phyloP scores from a whole-genome alignment of 1,140 invertebrate species.

The Littorina saxatilis region DNA sequence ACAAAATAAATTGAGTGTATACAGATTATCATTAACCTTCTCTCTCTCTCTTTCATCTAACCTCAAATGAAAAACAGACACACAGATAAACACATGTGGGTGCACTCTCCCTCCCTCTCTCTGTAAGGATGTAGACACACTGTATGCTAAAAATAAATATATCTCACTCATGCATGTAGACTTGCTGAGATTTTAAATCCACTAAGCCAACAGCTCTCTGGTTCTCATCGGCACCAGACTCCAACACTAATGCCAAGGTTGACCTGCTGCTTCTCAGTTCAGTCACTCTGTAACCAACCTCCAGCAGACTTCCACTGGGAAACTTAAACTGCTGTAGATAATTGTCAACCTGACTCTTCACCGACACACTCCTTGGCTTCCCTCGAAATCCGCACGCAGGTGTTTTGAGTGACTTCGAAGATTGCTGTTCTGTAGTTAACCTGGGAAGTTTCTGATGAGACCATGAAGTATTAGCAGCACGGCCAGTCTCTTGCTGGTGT shows the following conservation, averaged over 20 bases:
- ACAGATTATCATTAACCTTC: too few species aligned
- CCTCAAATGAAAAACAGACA: too few species aligned
- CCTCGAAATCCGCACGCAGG: not conserved
- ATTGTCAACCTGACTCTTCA: not conserved
- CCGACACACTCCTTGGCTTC: not conserved
- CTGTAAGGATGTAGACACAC: too few species aligned
- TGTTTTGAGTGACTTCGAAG: too few species aligned
- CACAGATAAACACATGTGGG: not conserved
- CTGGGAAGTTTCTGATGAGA: not conserved
- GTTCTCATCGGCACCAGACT: not conserved
- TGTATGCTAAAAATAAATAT: too few species aligned
- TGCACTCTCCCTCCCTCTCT: not conserved
- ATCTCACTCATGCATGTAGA: constrained; percentile 12
- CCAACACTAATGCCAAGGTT: not conserved
- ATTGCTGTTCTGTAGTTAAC: not conserved
- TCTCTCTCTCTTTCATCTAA: too few species aligned
- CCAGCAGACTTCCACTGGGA: not conserved
- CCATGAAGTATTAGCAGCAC: not conserved
- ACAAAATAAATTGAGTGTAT: too few species aligned
- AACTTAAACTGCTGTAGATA: not conserved
- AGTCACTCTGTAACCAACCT: not conserved
- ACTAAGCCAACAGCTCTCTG: not conserved
- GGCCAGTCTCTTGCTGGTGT: not conserved
- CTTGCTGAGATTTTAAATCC: not conserved
- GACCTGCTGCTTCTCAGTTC: not conserved